phyloP scores from a whole-genome alignment of 2,797 vertebrate genomes.

The Alosa sapidissima region DNA sequence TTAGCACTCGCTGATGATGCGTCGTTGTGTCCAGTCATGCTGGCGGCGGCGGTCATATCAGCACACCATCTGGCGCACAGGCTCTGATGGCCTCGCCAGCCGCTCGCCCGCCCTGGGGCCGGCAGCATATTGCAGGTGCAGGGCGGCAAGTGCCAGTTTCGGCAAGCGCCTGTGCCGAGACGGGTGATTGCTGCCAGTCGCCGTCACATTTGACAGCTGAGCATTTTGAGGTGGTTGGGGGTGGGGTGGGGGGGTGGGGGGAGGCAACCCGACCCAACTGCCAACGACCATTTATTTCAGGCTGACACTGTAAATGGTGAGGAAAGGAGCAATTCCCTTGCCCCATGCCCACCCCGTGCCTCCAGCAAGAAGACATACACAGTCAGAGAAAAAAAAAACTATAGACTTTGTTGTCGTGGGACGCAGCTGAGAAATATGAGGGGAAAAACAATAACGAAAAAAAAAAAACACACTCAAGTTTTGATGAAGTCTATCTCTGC shows the following conservation, averaged over 20 bases:
- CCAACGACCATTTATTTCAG: conserved; percentile 56
- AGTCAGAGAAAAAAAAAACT: conserved; percentile 33
- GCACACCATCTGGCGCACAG: conserved; percentile 41
- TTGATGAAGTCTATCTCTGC: not conserved
- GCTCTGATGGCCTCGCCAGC: conserved; percentile 27
- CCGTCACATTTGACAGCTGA: conserved; percentile 55
- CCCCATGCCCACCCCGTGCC: conserved; percentile 7
- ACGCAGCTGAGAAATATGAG: conserved; percentile 38
- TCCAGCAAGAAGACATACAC: conserved; percentile 37
- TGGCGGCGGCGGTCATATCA: conserved; percentile 32
- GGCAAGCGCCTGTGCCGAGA: conserved; percentile 42
- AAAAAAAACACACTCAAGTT: not conserved
- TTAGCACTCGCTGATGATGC: conserved; percentile 44
- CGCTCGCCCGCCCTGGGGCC: not conserved
- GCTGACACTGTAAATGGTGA: conserved; percentile 37
- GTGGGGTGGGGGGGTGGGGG: not conserved
- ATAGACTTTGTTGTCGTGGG: conserved; percentile 48
- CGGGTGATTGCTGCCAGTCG: conserved; percentile 55
- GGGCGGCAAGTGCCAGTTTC: conserved; percentile 50
- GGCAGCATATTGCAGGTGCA: conserved; percentile 51
- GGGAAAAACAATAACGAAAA: too few species aligned
- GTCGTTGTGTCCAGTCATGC: conserved; percentile 30
- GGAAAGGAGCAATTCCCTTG: conserved; percentile 43
- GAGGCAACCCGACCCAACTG: conserved; percentile 48
- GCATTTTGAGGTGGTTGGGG: conserved; percentile 25